Percentiles rank a stretch among this genome's conserved stretches.
phyloP scores from a whole-genome alignment of 2,797 vertebrate species.

The Alca torda region DNA sequence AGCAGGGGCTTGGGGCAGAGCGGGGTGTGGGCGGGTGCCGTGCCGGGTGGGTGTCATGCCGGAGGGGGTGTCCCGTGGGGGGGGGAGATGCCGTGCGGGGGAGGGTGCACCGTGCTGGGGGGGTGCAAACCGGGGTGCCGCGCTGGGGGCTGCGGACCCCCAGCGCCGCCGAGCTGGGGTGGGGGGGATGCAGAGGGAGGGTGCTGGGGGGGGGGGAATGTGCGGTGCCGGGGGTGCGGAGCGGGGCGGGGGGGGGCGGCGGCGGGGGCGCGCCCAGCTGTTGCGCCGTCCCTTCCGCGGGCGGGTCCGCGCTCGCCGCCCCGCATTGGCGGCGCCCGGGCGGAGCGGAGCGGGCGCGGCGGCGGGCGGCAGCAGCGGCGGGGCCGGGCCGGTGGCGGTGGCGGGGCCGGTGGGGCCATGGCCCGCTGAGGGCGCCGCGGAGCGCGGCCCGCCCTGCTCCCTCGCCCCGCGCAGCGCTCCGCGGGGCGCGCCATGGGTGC shows the following conservation, averaged over 20 bases:
- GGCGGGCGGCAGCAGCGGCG: conserved; percentile 18
- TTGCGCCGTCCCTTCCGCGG: conserved; percentile 62
- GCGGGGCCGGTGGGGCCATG: neutral
- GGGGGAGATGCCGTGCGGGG: neutral
- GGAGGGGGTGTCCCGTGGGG: neutral
- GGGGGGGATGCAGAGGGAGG: neutral
- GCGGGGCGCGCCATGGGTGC: conserved; percentile 16
- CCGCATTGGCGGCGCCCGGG: conserved; percentile 54
- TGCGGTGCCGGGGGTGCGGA: neutral
- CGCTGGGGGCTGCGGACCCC: neutral
- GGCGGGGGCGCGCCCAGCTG: conserved; percentile 48
- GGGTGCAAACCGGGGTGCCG: no score
- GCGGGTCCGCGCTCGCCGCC: conserved; percentile 66
- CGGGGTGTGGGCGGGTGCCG: rapidly evolving
- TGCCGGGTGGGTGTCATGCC: no score
- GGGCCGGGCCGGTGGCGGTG: neutral
- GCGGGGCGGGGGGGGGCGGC: neutral
- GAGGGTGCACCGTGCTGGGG: no score
- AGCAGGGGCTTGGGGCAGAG: neutral
- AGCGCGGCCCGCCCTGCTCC: conserved; percentile 20
- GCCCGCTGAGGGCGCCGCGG: conserved; percentile 25
- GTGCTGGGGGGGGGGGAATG: neutral
- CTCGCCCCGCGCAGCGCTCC: conserved; percentile 7
- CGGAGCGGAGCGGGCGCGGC: neutral
- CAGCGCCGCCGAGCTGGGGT: neutral